Evolutionary conservation across 1,140 invertebrate genomes (phyloP), one percentile per base, ranked within the genome.

Genomic region (Aphis craccivora): DNA sequence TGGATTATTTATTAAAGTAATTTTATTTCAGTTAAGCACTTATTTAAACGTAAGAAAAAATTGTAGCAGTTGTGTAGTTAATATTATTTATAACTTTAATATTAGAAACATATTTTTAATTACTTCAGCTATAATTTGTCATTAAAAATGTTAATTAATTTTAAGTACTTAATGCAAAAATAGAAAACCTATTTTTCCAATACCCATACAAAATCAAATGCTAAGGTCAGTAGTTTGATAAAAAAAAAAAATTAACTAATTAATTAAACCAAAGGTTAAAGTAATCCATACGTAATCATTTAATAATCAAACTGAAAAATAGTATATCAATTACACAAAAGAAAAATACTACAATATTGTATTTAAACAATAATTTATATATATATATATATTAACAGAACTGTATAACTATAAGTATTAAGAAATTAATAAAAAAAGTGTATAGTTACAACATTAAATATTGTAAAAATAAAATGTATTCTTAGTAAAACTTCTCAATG

Each of bases 211-310:
- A 51, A 51, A 51, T 48, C 4, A 51, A 51, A 35, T 51, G 4
- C 30, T 35, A 25, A 88, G 45, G 87, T 88, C 45, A 88, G n/a
- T 51, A 35, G 30, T 35, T 88, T 88, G 30, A 35, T 35, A 35
- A 51, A 88, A 88, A 88, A 35, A 87, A 48, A 14, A 18, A 51
- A n/a, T n/a, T n/a, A n/a, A n/a, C n/a, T n/a, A 40, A 25, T n/a
- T 8, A 88, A 43, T 86, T 37, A 88, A n/a, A 88, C 35, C 45
- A 88, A 51, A 88, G 87, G 45, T 88, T 88, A 35, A 88, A 51
- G 48, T 88, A 35, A 48, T 22, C 30, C n/a, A 53, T 53, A 53
- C 45, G 45, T 88, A 18, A 88, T 88, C 87, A 88, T 22, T 20
- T 23, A 88, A 51, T 51, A 88, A 88, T 88, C 45, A 51, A 51